phyloP scores from a whole-genome alignment of 2,797 vertebrate genomes.

The Champsocephalus esox region DNA sequence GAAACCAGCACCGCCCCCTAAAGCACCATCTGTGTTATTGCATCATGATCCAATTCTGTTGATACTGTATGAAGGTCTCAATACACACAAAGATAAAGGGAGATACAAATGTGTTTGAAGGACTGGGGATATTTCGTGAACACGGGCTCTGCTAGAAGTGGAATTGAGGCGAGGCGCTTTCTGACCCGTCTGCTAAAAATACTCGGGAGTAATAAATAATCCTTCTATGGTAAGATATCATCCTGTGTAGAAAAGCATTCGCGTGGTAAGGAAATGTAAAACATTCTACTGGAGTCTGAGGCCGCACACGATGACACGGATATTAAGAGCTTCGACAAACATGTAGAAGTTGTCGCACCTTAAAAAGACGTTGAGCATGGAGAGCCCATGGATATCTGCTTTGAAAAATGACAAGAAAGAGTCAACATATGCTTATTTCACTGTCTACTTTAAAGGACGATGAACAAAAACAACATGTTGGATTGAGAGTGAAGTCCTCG shows the following conservation, averaged over 20 bases:
- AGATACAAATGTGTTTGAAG: not conserved
- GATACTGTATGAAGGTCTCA: slow-evolving; percentile 17
- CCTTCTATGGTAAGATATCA: slow-evolving; percentile 37
- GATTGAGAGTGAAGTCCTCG: slow-evolving; percentile 46
- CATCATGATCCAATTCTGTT: slow-evolving; percentile 57
- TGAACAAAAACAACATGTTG: slow-evolving; percentile 25
- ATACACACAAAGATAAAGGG: slow-evolving; percentile 18
- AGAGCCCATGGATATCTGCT: slow-evolving; percentile 19
- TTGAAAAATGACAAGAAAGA: slow-evolving; percentile 21
- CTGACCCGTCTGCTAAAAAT: slow-evolving; percentile 44
- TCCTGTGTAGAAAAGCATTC: slow-evolving; percentile 54
- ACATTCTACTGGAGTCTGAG: slow-evolving; percentile 31
- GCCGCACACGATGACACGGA: slow-evolving; percentile 15
- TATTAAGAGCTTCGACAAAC: slow-evolving; percentile 36
- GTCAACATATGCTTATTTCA: slow-evolving; percentile 12
- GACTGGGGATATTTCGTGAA: not conserved
- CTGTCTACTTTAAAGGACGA: slow-evolving; percentile 23
- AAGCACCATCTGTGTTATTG: slow-evolving; percentile 71
- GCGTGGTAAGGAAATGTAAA: slow-evolving; percentile 33
- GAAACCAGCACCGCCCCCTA: slow-evolving; percentile 69
- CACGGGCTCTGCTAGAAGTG: slow-evolving; percentile 23
- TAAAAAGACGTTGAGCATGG: slow-evolving; percentile 21
- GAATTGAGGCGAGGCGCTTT: slow-evolving; percentile 17
- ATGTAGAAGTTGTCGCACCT: slow-evolving; percentile 27
- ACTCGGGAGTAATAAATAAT: slow-evolving; percentile 61